Conservation (phyloP, 2,797 vertebrate species). For the Chrosomus eos region DNA sequence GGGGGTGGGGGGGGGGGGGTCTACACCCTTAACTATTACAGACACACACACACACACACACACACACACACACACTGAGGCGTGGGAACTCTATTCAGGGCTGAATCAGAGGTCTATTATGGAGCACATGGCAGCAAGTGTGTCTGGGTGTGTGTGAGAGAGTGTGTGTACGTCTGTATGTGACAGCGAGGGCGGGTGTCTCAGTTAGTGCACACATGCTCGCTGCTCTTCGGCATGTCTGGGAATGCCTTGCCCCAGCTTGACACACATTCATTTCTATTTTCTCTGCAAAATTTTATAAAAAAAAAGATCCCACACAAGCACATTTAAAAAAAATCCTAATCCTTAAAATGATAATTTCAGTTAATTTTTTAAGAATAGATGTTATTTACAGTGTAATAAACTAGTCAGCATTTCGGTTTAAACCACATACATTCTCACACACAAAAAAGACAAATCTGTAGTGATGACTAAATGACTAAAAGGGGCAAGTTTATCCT, state of each 20-base stretch:
- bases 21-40: slow-evolving; percentile 74
- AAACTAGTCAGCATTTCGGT: neutral
- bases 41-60: slow-evolving; percentile 51
- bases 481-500: slow-evolving; percentile 25
- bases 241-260: slow-evolving; percentile 26
- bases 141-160: slow-evolving; percentile 68
- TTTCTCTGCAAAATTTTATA: neutral
- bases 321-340: neutral
- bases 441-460: neutral
- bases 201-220: slow-evolving; percentile 53
- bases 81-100: slow-evolving; percentile 83
- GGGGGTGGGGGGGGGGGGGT: slow-evolving; percentile 62
- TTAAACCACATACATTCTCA: neutral
- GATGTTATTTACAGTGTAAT: neutral
- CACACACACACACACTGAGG: slow-evolving; percentile 64
- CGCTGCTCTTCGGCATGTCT: slow-evolving; percentile 35
- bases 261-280: slow-evolving; percentile 24
- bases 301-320: neutral
- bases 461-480: neutral
- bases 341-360: neutral
- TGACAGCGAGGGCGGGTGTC: slow-evolving; percentile 60
- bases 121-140: slow-evolving; percentile 78
- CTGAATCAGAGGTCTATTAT: slow-evolving; percentile 75
- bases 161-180: slow-evolving; percentile 57
- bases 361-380: neutral